Evolutionary conservation across 1,140 invertebrate genomes (phyloP), one percentile per base, ranked within the genome.

Genomic region (Trichogramma pretiosum): DNA sequence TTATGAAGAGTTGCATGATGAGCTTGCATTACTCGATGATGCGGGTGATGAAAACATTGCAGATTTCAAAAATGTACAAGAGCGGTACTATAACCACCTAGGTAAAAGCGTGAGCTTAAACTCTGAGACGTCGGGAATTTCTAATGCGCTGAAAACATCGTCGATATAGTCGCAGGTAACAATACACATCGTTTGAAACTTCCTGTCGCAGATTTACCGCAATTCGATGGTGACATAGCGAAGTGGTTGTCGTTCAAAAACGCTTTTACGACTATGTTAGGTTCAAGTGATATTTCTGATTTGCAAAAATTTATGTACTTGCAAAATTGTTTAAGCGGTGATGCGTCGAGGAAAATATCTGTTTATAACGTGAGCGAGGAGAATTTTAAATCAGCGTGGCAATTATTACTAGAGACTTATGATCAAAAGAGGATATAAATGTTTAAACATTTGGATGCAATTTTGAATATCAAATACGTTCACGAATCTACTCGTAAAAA

Each of bases 371-470:
- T 34, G 4, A 34, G 32, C 32, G 32, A 11, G 5, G n/a, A 34
- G n/a, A 34, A 34, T 34, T 34, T n/a, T 16, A n/a, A 8, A 34
- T 5, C 5, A 5, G 32, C 32, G n/a, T 34, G 32, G n/a, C 5
- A 34, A n/a, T 16, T 34, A 5, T n/a, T 34, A 16, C 13, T 4
- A 8, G n/a, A 5, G 5, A 4, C 32, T 5, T 34, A 34, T n/a
- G 32, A 34, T 5, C 13, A 16, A n/a, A 34, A 34, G 16, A 5
- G 5, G 16, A 34, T 34, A n/a, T 34, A n/a, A n/a, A n/a, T 34
- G 5, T 34, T 4, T 34, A 34, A 8, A n/a, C 50, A 52, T 46
- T 34, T 53, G 7, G 47, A 49, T 37, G 42, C 52, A 36, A 49
- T 53, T 32, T 40, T 53, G n/a, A 42, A 49, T 10, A 16, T 35